phyloP scores from a whole-genome alignment of 2,113 vertebrate genomes.

The Oophaga pumilio region DNA sequence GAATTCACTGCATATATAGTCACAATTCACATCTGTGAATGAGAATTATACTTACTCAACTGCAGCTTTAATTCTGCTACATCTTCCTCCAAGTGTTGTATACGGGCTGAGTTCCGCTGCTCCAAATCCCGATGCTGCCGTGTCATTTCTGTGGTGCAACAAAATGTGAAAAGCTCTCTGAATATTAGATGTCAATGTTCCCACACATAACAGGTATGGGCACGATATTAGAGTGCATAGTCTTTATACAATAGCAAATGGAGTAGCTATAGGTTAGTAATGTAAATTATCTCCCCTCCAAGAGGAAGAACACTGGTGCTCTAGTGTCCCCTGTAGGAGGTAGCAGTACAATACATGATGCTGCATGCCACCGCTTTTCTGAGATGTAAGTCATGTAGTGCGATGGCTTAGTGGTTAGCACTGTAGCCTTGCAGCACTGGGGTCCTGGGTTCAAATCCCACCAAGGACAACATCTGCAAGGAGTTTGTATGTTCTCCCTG shows the following conservation, averaged over 20 bases:
- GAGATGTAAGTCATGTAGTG: too few species aligned
- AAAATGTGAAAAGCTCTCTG: not conserved
- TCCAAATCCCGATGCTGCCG: conserved; percentile 68
- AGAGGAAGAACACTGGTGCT: too few species aligned
- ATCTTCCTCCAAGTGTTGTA: conserved; percentile 68
- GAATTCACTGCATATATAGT: not conserved
- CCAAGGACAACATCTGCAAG: too few species aligned
- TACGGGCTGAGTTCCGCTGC: conserved; percentile 62
- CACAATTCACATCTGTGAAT: not conserved
- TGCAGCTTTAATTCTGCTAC: conserved; percentile 66
- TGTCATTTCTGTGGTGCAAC: conserved; percentile 71
- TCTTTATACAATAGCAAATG: not conserved
- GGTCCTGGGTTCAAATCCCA: too few species aligned
- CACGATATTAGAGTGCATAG: not conserved
- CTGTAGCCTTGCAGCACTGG: too few species aligned
- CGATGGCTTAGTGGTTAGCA: too few species aligned
- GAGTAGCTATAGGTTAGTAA: not conserved
- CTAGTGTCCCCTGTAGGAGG: too few species aligned
- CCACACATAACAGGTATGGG: not conserved
- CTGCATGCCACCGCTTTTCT: too few species aligned
- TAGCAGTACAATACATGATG: too few species aligned
- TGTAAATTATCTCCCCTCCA: too few species aligned
- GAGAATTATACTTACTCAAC: conserved; percentile 64
- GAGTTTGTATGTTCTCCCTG: too few species aligned
- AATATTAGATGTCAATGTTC: not conserved